A percentile compares a stretch with the other conserved stretches of the same genome.
Conservation (phyloP, 2,888 invertebrate genomes). For the Apotomis capreana region DNA sequence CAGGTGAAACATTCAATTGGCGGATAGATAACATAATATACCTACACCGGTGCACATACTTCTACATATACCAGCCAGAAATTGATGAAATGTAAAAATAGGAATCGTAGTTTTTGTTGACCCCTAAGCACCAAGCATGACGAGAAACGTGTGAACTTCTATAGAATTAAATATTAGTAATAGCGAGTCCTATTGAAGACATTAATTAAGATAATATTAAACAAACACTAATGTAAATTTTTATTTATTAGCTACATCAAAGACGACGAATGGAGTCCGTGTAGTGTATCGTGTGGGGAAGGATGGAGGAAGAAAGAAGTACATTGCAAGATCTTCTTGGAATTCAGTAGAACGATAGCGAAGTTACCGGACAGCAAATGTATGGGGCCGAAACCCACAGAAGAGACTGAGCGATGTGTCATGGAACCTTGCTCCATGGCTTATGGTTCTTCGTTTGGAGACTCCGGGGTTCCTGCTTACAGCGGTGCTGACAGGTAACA, state of each 20-base stretch:
- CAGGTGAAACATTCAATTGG: conserved; percentile 57
- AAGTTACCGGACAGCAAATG: conserved; percentile 95
- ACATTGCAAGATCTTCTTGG: conserved; percentile 97
- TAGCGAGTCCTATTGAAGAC: conserved; percentile 22
- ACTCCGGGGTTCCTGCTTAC: conserved; percentile 73
- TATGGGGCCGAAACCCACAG: conserved; percentile 91
- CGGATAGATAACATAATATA: conserved; percentile 56
- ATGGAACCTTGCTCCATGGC: conserved; percentile 90
- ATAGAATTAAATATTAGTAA: conserved; percentile 43
- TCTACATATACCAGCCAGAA: conserved; percentile 82
- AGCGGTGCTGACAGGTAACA: conserved; percentile 71
- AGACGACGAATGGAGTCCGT: conserved; percentile 94
- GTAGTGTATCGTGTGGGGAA: conserved; percentile 95
- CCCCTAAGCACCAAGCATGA: conserved; percentile 76
- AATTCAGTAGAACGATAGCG: conserved; percentile 94
- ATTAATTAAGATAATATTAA: conserved; percentile 3
- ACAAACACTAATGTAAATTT: conserved; percentile 37
- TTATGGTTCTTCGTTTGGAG: conserved; percentile 81
- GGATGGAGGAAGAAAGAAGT: conserved; percentile 93
- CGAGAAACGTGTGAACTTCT: conserved; percentile 58
- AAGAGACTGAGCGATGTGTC: conserved; percentile 91
- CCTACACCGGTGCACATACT: conserved; percentile 78
- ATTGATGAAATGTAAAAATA: conserved; percentile 61
- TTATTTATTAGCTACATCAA: conserved; percentile 90
- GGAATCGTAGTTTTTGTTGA: conserved; percentile 51